Evolutionary conservation across 2,888 invertebrate species (phyloP).

Genomic region (Coenonympha arcania): DNA sequence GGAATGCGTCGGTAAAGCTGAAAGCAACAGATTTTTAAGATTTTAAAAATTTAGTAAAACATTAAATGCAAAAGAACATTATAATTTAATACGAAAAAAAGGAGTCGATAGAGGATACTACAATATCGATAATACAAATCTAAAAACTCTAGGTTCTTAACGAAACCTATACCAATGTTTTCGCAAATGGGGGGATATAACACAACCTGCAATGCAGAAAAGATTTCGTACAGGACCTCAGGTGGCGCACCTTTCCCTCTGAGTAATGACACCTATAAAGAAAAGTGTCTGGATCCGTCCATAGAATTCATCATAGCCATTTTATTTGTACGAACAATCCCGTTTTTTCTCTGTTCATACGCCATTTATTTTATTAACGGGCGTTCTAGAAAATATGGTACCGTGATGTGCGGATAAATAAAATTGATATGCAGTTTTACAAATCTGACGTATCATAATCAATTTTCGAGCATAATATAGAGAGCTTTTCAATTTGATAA

Average conservation of each 20-base stretch:
- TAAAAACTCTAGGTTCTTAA: too few relatives aligned
- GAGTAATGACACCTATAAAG: conserved; percentile 48
- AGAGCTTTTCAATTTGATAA: background rate
- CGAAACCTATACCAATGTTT: background rate
- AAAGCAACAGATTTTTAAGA: too few relatives aligned
- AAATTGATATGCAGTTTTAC: background rate
- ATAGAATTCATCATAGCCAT: conserved; percentile 19
- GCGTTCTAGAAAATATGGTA: background rate
- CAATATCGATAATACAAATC: too few relatives aligned
- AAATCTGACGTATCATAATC: background rate
- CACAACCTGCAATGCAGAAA: conserved; percentile 45
- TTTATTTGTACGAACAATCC: conserved; percentile 7
- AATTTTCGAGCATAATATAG: background rate
- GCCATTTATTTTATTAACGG: background rate
- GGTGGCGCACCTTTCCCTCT: conserved; percentile 39
- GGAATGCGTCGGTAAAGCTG: too few relatives aligned
- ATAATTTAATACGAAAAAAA: too few relatives aligned
- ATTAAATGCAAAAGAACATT: too few relatives aligned
- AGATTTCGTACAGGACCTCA: conserved; percentile 41
- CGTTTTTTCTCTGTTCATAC: conserved; percentile 4
- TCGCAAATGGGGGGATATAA: conserved; percentile 12
- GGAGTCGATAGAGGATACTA: too few relatives aligned
- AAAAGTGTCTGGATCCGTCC: conserved; percentile 26
- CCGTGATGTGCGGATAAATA: background rate
- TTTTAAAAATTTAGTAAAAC: too few relatives aligned